phyloP scores from a whole-genome alignment of 1,140 invertebrate genomes.

The Acarapis woodi region DNA sequence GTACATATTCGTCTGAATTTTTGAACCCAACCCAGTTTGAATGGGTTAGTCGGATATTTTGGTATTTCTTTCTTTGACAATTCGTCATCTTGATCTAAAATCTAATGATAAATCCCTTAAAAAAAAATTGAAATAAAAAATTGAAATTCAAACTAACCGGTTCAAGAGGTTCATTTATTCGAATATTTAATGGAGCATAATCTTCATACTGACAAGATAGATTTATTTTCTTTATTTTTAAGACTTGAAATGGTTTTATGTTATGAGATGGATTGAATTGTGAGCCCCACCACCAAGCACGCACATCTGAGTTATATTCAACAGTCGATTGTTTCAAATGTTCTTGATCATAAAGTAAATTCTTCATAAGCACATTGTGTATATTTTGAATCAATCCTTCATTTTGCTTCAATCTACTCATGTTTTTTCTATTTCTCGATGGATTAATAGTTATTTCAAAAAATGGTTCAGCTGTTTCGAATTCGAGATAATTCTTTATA shows the following conservation, averaged over 20 bases:
- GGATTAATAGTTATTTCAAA: too few relatives aligned
- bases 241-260: neutral
- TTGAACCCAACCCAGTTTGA: conserved; percentile 1
- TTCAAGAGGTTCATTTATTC: conserved; percentile 8
- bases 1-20: neutral
- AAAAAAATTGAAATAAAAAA: neutral
- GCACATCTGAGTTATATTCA: neutral
- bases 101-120: conserved; percentile 3
- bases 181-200: conserved; percentile 4
- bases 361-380: too few relatives aligned
- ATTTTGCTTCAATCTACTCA: too few relatives aligned
- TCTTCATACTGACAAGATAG: conserved; percentile 7
- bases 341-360: too few relatives aligned
- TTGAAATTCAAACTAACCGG: conserved; percentile 4
- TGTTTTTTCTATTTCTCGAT: too few relatives aligned
- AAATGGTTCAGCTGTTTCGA: too few relatives aligned
- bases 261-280: neutral
- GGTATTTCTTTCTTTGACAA: conserved; percentile 8
- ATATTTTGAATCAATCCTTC: too few relatives aligned
- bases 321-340: too few relatives aligned
- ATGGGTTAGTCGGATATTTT: neutral
- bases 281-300: neutral
- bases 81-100: conserved; percentile 6
- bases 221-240: too few relatives aligned
- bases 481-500: too few relatives aligned